Evolutionary conservation across 2,888 invertebrate species (phyloP).

Genomic region (Eilema caniola): DNA sequence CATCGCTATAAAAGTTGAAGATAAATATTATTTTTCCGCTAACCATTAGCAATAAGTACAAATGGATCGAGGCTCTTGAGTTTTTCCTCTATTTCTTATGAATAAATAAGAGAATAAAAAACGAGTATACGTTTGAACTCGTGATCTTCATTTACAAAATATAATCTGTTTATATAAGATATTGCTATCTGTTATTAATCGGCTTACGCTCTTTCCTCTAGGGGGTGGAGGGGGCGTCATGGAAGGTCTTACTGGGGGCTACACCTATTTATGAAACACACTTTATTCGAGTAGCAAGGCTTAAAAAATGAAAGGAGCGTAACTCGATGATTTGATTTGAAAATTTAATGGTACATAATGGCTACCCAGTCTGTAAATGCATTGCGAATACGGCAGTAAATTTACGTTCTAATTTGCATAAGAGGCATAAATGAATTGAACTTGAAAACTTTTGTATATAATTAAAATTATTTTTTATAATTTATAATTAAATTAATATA

Average conservation of each 20-base stretch:
- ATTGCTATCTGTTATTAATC: conserved; percentile 71
- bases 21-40: conserved; percentile 42
- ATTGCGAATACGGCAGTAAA: neutral
- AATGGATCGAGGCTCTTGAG: conserved; percentile 31
- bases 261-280: conserved; percentile 33
- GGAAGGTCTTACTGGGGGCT: conserved; percentile 20
- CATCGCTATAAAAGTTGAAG: conserved; percentile 33
- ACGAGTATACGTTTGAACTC: conserved; percentile 50
- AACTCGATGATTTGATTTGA: neutral
- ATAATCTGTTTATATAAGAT: conserved; percentile 52
- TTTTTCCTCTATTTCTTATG: conserved; percentile 34
- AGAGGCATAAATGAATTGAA: neutral
- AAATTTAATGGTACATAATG: neutral
- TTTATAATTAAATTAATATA: too few relatives aligned
- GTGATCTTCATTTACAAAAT: conserved; percentile 54
- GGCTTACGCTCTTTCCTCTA: conserved; percentile 65
- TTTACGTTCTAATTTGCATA: neutral
- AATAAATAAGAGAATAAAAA: conserved; percentile 45
- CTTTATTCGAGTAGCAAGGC: conserved; percentile 27
- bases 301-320: conserved; percentile 18
- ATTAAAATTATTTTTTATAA: too few relatives aligned
- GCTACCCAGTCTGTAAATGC: neutral
- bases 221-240: conserved; percentile 23
- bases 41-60: conserved; percentile 34
- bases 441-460: neutral